phyloP scores from a whole-genome alignment of 2,113 vertebrate species.

The Eolophus roseicapilla region DNA sequence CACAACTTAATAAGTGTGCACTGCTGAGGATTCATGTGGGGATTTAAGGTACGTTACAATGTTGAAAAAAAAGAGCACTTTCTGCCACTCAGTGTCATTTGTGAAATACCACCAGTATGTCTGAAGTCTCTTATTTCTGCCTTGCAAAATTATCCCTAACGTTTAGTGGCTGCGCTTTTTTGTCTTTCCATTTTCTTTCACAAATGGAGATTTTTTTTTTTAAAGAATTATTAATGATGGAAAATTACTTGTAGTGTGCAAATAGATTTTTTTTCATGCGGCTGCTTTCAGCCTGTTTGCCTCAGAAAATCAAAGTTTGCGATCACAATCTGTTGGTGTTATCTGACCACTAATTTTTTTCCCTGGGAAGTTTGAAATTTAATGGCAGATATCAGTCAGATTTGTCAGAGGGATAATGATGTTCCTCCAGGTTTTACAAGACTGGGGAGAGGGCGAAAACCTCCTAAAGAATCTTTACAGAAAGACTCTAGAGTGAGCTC shows the following conservation, averaged over 20 bases:
- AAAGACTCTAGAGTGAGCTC: neutral
- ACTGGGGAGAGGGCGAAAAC: neutral
- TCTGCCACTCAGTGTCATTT: neutral
- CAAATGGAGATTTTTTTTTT: neutral
- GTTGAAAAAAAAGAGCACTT: neutral
- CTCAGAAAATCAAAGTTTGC: neutral
- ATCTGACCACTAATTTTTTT: neutral
- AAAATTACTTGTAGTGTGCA: neutral
- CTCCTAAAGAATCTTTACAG: neutral
- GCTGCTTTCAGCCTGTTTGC: neutral
- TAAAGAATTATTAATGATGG: neutral
- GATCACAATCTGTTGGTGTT: neutral
- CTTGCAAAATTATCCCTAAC: neutral
- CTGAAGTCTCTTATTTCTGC: neutral
- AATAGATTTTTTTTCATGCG: neutral
- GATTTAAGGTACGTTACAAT: neutral
- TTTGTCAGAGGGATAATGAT: neutral
- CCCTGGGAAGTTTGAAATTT: neutral
- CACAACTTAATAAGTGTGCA: neutral
- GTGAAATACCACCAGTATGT: neutral
- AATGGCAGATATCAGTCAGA: neutral
- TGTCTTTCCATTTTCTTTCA: neutral
- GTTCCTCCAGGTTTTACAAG: neutral
- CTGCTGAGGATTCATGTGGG: neutral
- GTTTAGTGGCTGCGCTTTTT: neutral